Evolutionary conservation across 2,797 vertebrate genomes (phyloP), one percentile per base, ranked within the genome.

Genomic region (Poliocrania exsul): DNA sequence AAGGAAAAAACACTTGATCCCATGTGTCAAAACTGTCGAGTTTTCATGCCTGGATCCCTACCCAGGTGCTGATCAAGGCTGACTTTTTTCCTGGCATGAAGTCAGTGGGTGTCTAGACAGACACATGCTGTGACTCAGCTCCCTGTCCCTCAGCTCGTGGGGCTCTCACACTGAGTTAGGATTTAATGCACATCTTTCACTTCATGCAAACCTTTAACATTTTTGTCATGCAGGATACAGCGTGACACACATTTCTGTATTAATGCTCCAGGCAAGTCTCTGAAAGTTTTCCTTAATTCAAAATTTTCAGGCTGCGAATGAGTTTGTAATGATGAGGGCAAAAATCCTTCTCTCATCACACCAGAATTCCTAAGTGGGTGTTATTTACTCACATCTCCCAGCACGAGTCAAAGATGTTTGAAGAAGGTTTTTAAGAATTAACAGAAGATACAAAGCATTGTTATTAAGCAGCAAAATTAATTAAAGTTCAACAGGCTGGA

Each of bases 371-470:
- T 67, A 73, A 57, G 74, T 35, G 80, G n/a, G 20, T 92, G n/a
- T 35, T 78, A 23, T 72, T 84, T 75, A 74, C 53, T 72, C 60
- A 26, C 33, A 57, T 46, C 46, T 58, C 51, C 29, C 40, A 71
- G 31, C 50, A 86, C n/a, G 92, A 78, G 53, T 33, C 67, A 75
- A 2, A 1, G 23, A 25, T 54, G 46, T 58, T 74, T 86, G 46
- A 89, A 88, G 80, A 71, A 38, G 65, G 42, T 88, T 91, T 71
- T 85, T 51, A 60, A 47, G 66, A 60, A 94, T 90, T 92, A 91
- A 40, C 44, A 84, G 79, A 64, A 91, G 13, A 82, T 25, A 83
- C 5, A 81, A 72, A 79, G 20, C 9, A 51, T n/a, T n/a, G n/a
- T n/a, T n/a, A n/a, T n/a, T n/a, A n/a, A n/a, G 20, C 9, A 51